Base-by-base conservation (phyloP, 2,113 vertebrate species). In the Centropus unirufus region DNA sequence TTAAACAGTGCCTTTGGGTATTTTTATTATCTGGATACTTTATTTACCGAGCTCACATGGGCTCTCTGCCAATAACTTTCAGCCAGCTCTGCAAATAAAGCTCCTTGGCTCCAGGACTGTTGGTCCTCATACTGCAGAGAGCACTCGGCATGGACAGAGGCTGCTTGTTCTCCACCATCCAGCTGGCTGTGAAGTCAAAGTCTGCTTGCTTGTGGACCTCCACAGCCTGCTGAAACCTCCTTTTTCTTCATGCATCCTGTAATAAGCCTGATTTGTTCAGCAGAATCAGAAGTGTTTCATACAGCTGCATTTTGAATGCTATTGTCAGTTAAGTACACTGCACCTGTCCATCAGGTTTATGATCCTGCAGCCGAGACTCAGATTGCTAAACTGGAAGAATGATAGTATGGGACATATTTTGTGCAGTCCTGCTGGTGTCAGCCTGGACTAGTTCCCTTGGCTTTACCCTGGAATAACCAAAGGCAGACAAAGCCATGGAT, bases 1-100 rank as follows among this genome's bases (percentile, higher is more conserved):
- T 89, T 81, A 92, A 96, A 77, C 77, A n/a, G 69, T 73, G 83
- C 90, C 93, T 96, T 94, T 87, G 95, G 93, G 93, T 95, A 90
- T 95, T 96, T 97, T 96, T 97, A 93, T 96, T 97, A 93, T 96
- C 94, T 92, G 83, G 93, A 78, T 96, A 93, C 90, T 96, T 96
- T 96, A 96, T 97, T 97, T 95, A 97, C 96, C 19, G 52, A 95
- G 92, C 80, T 87, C 66, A 34, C 32, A 5, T 62, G 88, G 95
- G 95, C 90, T 92, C 27, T 42, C 74, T 96, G 95, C 96, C 94
- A 93, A 66, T 79, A 83, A 86, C 85, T 95, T 89, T 93, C 79
- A 93, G 94, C 85, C 94, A 97, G 88, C 90, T 94, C 90, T 97
- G 94, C 95, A 97, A 97, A 97, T 92, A 95, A 73, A 96, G 94